Conservation (phyloP, 2,113 vertebrate genomes). For the Ailurus styani region DNA sequence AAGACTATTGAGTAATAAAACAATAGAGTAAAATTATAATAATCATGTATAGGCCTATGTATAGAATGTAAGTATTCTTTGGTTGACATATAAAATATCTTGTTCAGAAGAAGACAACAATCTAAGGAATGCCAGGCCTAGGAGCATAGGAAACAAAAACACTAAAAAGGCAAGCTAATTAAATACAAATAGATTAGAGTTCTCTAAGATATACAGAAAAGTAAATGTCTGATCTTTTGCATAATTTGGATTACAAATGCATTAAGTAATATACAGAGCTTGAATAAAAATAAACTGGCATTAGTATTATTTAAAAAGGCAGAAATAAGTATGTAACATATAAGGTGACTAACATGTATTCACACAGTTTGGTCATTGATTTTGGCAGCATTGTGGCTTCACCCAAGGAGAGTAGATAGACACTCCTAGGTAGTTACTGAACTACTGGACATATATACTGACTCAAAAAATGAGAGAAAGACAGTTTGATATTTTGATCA, state of each 20-base stretch:
- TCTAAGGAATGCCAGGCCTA: not conserved
- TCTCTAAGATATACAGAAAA: not conserved
- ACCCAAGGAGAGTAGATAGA: accelerated
- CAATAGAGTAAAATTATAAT: not conserved
- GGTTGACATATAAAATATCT: not conserved
- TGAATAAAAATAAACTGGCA: not conserved
- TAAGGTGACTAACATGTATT: not conserved
- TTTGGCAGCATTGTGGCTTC: not conserved
- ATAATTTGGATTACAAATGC: not conserved
- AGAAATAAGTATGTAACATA: not conserved
- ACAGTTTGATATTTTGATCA: not conserved
- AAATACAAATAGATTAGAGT: not conserved
- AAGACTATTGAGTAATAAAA: not conserved
- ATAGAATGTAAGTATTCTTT: not conserved
- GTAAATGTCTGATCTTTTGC: not conserved
- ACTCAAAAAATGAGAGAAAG: not conserved
- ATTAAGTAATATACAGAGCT: not conserved
- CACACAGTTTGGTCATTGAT: not conserved
- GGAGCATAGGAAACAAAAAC: not conserved
- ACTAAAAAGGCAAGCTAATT: not conserved
- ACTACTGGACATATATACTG: not conserved
- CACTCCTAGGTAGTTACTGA: not conserved
- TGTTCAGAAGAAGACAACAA: not conserved
- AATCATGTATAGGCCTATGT: not conserved
- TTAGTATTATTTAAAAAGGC: not conserved